phyloP scores from a whole-genome alignment of 2,797 vertebrate genomes.

The Parambassis ranga region DNA sequence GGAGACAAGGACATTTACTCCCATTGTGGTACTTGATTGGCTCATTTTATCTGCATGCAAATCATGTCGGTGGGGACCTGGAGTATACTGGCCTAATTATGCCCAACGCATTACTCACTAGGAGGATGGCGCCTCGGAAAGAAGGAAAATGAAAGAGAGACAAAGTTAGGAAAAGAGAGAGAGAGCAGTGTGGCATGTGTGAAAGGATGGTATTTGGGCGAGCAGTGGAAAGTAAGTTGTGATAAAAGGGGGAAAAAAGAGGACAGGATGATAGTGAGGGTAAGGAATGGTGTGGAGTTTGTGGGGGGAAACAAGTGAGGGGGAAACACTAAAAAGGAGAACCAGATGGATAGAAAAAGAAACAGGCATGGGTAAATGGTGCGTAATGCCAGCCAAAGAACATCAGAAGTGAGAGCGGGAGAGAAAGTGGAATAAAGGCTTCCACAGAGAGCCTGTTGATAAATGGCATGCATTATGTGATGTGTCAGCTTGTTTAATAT shows the following conservation, averaged over 20 bases:
- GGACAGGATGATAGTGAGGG: constrained; percentile 37
- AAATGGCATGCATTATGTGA: constrained; percentile 62
- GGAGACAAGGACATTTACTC: constrained; percentile 69
- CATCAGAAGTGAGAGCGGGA: constrained; percentile 26
- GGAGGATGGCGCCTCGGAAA: constrained; percentile 37
- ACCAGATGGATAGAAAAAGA: constrained; percentile 57
- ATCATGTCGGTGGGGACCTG: constrained; percentile 51
- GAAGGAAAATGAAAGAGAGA: constrained; percentile 22
- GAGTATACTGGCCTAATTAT: constrained; percentile 69
- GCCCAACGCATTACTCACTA: constrained; percentile 65
- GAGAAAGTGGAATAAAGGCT: constrained; percentile 43
- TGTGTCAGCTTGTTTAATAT: constrained; percentile 66
- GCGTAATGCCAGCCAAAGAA: constrained; percentile 31
- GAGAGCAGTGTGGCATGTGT: background rate
- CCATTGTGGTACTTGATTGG: constrained; percentile 58
- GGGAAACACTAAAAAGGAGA: constrained; percentile 48
- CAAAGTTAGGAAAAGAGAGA: constrained; percentile 3
- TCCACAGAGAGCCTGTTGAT: constrained; percentile 55
- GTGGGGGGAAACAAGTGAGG: constrained; percentile 29
- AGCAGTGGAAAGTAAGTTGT: constrained; percentile 32
- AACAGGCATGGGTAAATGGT: constrained; percentile 46
- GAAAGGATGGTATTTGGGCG: constrained; percentile 8
- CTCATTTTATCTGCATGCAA: constrained; percentile 64
- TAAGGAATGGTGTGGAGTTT: constrained; percentile 21
- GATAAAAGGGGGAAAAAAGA: background rate